Percentiles rank a stretch among this genome's conserved stretches.
These are phyloP conservation scores for Engraulis encrasicolus DNA, from an alignment of 2,113 vertebrate genomes.

Conservation along the genomic window DNA sequence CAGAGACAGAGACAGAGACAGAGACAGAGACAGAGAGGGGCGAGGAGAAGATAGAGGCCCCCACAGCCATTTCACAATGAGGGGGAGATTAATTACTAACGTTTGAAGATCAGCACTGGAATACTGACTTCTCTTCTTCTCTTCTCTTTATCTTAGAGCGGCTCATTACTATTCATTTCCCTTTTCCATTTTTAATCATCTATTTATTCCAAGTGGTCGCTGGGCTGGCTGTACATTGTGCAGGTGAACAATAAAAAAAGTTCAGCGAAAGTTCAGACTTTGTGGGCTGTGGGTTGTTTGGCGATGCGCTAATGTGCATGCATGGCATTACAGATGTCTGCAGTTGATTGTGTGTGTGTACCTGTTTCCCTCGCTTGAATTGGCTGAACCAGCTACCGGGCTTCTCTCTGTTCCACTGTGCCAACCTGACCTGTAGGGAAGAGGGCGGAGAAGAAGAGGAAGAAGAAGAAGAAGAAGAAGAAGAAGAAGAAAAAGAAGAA, in stretches of 20 bases:
- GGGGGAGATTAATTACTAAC: slow-evolving; percentile 35
- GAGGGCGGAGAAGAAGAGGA: too few relatives aligned
- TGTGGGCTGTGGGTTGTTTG: too few relatives aligned
- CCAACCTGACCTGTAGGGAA: slow-evolving; percentile 83
- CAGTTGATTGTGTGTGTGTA: slow-evolving; percentile 66
- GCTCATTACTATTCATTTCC: slow-evolving; percentile 33
- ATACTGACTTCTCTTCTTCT: not conserved
- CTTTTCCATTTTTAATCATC: slow-evolving; percentile 7
- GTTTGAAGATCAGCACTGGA: not conserved
- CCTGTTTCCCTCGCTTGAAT: slow-evolving; percentile 87
- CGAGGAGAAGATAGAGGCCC: slow-evolving; percentile 39
- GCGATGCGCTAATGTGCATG: too few relatives aligned
- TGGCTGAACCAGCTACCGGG: slow-evolving; percentile 90
- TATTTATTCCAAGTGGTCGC: too few relatives aligned
- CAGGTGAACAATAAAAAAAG: too few relatives aligned
- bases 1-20: too few relatives aligned
- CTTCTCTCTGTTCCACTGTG: slow-evolving; percentile 88
- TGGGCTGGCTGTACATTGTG: too few relatives aligned
- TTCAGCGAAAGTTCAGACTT: too few relatives aligned
- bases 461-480: slow-evolving; percentile 11
- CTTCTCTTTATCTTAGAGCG: slow-evolving; percentile 10
- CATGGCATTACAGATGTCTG: not conserved
- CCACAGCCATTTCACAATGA: slow-evolving; percentile 39
- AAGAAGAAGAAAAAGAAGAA: slow-evolving; percentile 14
- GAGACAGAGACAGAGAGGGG: too few relatives aligned